phyloP scores from a whole-genome alignment of 2,888 invertebrate genomes.

The Caradrina clavipalpis region DNA sequence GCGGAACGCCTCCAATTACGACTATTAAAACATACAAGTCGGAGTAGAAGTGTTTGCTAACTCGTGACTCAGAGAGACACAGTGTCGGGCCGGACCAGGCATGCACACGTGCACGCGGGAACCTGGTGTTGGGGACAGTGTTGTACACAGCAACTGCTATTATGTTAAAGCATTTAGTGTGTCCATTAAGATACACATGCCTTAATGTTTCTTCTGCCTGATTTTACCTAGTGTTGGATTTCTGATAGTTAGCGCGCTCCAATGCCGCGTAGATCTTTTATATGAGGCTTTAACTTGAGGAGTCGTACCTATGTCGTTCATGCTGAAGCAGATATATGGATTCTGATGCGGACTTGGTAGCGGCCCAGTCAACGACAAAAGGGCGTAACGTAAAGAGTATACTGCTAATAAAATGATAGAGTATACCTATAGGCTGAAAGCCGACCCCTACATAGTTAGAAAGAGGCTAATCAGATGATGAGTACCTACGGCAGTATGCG shows the following conservation, averaged over 20 bases:
- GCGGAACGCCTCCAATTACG: slow-evolving; percentile 28
- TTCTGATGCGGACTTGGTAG: not conserved
- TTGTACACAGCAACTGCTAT: not conserved
- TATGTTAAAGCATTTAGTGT: not conserved
- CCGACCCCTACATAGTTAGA: no score
- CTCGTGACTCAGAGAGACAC: slow-evolving; percentile 3
- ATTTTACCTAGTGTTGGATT: no score
- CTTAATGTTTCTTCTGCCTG: not conserved
- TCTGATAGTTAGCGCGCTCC: no score
- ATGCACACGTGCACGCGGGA: no score
- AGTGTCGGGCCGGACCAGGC: not conserved
- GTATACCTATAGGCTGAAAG: no score
- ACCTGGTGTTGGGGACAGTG: no score
- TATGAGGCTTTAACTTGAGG: not conserved
- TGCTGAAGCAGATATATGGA: not conserved
- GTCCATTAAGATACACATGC: no score
- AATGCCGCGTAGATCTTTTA: not conserved
- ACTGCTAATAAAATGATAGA: no score
- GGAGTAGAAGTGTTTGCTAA: slow-evolving; percentile 38
- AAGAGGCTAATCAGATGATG: no score
- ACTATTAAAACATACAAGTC: slow-evolving; percentile 40
- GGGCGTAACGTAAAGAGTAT: no score
- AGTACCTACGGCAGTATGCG: no score
- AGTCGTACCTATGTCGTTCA: not conserved
- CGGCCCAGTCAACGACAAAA: not conserved